Conservation (phyloP, 2,888 invertebrate genomes). For the Latheticus oryzae region DNA sequence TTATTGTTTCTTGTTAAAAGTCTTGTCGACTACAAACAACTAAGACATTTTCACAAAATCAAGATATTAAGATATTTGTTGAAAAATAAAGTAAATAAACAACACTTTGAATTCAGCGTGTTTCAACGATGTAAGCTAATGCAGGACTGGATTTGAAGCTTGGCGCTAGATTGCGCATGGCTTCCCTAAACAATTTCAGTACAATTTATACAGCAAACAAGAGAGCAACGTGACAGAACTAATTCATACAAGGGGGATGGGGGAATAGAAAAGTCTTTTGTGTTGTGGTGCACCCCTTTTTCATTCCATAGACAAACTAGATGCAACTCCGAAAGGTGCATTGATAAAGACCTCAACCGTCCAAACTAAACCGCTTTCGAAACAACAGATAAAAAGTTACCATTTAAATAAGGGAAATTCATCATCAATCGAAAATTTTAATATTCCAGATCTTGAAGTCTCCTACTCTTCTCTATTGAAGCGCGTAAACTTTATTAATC, state of each 20-base stretch:
- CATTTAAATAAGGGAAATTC: no score
- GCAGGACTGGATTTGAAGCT: slow-evolving; percentile 44
- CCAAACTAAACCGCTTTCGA: neutral
- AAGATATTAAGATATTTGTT: neutral
- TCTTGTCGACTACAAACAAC: neutral
- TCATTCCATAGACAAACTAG: slow-evolving; percentile 32
- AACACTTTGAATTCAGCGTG: slow-evolving; percentile 26
- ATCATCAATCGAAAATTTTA: no score
- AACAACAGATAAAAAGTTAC: neutral
- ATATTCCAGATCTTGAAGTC: no score
- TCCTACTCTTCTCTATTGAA: no score
- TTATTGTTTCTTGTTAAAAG: no score
- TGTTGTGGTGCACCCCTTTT: slow-evolving; percentile 27
- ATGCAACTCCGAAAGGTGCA: slow-evolving; percentile 20
- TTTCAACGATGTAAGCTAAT: slow-evolving; percentile 35
- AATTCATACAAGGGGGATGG: slow-evolving; percentile 33
- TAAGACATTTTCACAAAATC: slow-evolving; percentile 5
- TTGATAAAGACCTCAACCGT: slow-evolving; percentile 5
- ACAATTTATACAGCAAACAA: slow-evolving; percentile 13
- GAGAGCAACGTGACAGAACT: slow-evolving; percentile 37
- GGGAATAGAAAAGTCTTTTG: slow-evolving; percentile 14
- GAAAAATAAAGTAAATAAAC: slow-evolving; percentile 13
- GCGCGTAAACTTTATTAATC: no score
- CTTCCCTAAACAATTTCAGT: slow-evolving; percentile 40
- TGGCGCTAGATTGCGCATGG: slow-evolving; percentile 46